phyloP scores from a whole-genome alignment of 2,888 invertebrate genomes.

The Xylophagus ater region DNA sequence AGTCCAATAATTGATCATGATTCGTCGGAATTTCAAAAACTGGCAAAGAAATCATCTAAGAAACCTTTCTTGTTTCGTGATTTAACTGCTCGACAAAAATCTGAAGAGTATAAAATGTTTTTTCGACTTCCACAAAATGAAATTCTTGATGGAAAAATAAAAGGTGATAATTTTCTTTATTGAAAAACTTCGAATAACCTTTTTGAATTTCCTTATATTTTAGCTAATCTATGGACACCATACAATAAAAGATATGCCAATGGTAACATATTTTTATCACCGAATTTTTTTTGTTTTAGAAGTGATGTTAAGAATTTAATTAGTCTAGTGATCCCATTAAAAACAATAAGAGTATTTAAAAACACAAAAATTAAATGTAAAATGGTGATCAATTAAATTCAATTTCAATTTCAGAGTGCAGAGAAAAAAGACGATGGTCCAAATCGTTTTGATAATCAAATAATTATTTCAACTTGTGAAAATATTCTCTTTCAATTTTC shows the following conservation, averaged over 20 bases:
- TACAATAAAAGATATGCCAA: conserved; percentile 82
- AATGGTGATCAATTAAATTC: conserved; percentile 1
- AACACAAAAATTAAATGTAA: neutral
- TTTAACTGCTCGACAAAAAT: conserved; percentile 87
- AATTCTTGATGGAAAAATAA: conserved; percentile 88
- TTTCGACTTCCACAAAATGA: conserved; percentile 80
- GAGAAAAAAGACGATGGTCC: conserved; percentile 39
- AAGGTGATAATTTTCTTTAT: conserved; percentile 44
- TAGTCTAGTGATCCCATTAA: conserved; percentile 76
- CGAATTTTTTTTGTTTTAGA: conserved; percentile 91
- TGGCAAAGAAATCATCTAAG: conserved; percentile 78
- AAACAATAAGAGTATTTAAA: conserved; percentile 57
- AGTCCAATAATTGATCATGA: conserved; percentile 86
- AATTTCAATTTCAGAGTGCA: conserved; percentile 31
- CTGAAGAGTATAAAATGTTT: conserved; percentile 76
- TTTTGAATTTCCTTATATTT: conserved; percentile 1
- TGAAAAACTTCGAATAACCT: no score
- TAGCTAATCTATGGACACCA: conserved; percentile 74
- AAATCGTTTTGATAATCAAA: conserved; percentile 37
- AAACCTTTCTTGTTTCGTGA: conserved; percentile 91
- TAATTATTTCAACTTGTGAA: conserved; percentile 71
- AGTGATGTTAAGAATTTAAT: conserved; percentile 77
- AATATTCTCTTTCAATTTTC: conserved; percentile 80
- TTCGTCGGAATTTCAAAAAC: conserved; percentile 68
- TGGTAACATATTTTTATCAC: conserved; percentile 84